Base-by-base conservation (phyloP, 2,797 vertebrate species). In the Enteromius afrohamiltoni region DNA sequence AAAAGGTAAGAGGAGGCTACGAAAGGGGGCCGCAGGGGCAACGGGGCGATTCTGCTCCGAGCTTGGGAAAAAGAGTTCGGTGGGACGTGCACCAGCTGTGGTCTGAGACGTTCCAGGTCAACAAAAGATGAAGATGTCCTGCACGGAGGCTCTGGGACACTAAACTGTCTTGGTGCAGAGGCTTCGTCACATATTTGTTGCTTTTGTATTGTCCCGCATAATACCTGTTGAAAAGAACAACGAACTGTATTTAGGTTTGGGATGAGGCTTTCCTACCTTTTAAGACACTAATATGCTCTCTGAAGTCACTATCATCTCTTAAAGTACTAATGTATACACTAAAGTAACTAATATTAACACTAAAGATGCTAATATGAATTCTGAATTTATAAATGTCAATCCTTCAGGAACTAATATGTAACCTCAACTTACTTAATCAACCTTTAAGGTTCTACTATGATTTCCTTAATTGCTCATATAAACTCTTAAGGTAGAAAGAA, bases 1-100 rank as follows among this genome's bases (percentile, higher is more conserved):
- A 89, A 78, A 90, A 92, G 90, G 90, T 91, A 93, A 93, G 93
- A 91, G 90, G 88, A 90, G 90, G 86, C 75, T 90, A 88, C 86
- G 89, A 91, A 89, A 87, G 87, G 88, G 88, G 90, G 67, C 75
- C 86, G 88, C 88, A 88, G 87, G 85, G 81, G 90, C 73, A 68
- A 4, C 6, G n/a, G 80, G 68, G 51, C 14, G 62, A 83, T 80
- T 83, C 75, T 55, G 49, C 21, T 19, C 21, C 26, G 6, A 89
- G 92, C 92, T 91, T 94, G 94, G 92, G 93, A 95, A 94, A 93
- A 78, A 90, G 16, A 68, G 64, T 84, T 83, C 19, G 82, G 71
- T 80, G 80, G 81, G 88, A 88, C 68, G 81, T 4, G 65, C 82
- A 87, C 80, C 84, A 88, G 86, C 84, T 88, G 84, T 74, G 67